phyloP scores from a whole-genome alignment of 1,140 invertebrate genomes.

The Lordiphosa collinella region DNA sequence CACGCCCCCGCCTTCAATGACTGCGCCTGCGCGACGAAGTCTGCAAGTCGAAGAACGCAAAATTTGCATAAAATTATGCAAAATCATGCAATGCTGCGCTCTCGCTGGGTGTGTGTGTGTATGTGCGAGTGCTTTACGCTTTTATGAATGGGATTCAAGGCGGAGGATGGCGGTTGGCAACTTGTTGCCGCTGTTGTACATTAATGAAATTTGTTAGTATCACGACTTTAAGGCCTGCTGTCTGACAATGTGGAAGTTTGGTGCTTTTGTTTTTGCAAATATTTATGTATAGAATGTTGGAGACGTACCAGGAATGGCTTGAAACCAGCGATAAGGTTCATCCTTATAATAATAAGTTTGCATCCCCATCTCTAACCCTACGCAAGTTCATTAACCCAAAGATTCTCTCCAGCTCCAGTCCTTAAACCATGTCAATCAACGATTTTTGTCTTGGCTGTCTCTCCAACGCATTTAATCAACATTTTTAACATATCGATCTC shows the following conservation, averaged over 20 bases:
- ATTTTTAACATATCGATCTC: constrained; percentile 74
- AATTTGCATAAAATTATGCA: constrained; percentile 79
- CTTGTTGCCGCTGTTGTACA: constrained; percentile 75
- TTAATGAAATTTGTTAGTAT: constrained; percentile 78
- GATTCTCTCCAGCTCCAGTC: constrained; percentile 28
- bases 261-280: constrained; percentile 37
- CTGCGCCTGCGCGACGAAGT: constrained; percentile 22
- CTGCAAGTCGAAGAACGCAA: constrained; percentile 13
- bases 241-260: constrained; percentile 59
- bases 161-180: constrained; percentile 27
- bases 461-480: constrained; percentile 64
- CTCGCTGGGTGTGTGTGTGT: constrained; percentile 62
- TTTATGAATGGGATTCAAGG: constrained; percentile 64
- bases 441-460: constrained; percentile 33
- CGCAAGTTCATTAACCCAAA: constrained; percentile 15
- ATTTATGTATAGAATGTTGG: too few relatives aligned
- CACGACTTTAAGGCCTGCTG: constrained; percentile 74
- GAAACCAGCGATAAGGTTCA: too few relatives aligned
- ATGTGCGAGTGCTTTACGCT: constrained; percentile 48
- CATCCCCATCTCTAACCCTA: too few relatives aligned
- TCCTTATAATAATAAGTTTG: too few relatives aligned
- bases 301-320: too few relatives aligned
- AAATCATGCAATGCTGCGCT: constrained; percentile 69
- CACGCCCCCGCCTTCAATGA: constrained; percentile 52
- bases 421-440: constrained; percentile 72